Conservation (phyloP, 2,888 invertebrate species). For the Ariolimax columbianus region DNA sequence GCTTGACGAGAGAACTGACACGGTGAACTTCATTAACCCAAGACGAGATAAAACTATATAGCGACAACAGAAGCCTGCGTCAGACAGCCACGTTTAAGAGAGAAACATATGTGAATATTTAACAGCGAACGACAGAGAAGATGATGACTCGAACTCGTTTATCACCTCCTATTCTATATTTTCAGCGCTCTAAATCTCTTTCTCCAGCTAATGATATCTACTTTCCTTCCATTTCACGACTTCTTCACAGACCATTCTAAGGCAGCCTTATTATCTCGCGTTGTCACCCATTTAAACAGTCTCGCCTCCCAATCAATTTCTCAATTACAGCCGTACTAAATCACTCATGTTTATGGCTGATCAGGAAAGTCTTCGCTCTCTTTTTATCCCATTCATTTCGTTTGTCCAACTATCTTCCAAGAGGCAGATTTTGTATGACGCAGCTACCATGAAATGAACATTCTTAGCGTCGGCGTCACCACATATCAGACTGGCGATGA, state of each 20-base stretch:
- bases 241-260: background rate
- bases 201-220: background rate
- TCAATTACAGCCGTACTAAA: constrained; percentile 22
- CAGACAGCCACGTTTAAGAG: background rate
- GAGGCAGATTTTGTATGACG: too few relatives aligned
- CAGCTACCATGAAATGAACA: too few relatives aligned
- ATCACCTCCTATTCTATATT: background rate
- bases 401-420: background rate
- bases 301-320: background rate
- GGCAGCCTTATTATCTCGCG: background rate
- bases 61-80: background rate
- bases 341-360: background rate
- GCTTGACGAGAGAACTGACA: too few relatives aligned
- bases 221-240: background rate
- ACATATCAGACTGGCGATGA: too few relatives aligned
- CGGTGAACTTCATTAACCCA: background rate
- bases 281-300: background rate
- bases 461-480: too few relatives aligned
- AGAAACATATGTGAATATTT: too few relatives aligned
- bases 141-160: background rate
- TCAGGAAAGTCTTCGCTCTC: background rate
- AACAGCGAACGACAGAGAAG: too few relatives aligned
- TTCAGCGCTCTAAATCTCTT: background rate
- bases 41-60: background rate
- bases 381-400: background rate